Evolutionary conservation across 2,113 vertebrate species (phyloP).

Genomic region (Corydoras maculifer): DNA sequence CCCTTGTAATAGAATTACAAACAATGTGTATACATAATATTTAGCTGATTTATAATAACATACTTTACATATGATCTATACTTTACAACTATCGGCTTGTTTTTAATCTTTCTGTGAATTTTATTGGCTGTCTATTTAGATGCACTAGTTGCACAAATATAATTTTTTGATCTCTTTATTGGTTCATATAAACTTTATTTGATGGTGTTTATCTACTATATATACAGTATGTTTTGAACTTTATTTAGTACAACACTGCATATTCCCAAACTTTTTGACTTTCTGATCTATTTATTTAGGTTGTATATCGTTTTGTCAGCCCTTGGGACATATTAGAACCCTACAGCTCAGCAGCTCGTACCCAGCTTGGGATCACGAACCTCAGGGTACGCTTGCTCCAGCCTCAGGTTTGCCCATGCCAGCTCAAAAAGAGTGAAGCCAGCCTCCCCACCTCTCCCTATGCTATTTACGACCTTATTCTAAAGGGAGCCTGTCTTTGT

Average conservation of each 20-base stretch:
- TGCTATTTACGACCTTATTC: constrained; percentile 88
- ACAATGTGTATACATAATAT: too few relatives aligned
- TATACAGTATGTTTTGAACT: background rate
- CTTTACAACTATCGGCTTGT: too few relatives aligned
- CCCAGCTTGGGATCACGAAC: constrained; percentile 85
- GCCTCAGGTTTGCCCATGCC: constrained; percentile 80
- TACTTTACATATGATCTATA: too few relatives aligned
- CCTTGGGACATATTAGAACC: constrained; percentile 76
- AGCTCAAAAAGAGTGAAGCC: constrained; percentile 44
- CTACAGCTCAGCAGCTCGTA: constrained; percentile 75
- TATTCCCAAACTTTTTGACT: constrained; percentile 17
- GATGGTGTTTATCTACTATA: too few relatives aligned
- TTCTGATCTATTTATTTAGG: constrained; percentile 59
- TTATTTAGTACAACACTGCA: background rate
- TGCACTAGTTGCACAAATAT: too few relatives aligned
- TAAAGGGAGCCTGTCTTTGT: constrained; percentile 95
- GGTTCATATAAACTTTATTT: too few relatives aligned
- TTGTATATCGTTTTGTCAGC: constrained; percentile 85
- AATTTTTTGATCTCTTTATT: too few relatives aligned
- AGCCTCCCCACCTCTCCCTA: constrained; percentile 67
- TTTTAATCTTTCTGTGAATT: too few relatives aligned
- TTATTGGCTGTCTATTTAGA: too few relatives aligned
- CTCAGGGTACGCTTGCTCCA: constrained; percentile 77
- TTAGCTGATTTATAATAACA: too few relatives aligned
- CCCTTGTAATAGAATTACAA: too few relatives aligned